phyloP scores from a whole-genome alignment of 2,888 invertebrate species.

The Saturnia pavonia region DNA sequence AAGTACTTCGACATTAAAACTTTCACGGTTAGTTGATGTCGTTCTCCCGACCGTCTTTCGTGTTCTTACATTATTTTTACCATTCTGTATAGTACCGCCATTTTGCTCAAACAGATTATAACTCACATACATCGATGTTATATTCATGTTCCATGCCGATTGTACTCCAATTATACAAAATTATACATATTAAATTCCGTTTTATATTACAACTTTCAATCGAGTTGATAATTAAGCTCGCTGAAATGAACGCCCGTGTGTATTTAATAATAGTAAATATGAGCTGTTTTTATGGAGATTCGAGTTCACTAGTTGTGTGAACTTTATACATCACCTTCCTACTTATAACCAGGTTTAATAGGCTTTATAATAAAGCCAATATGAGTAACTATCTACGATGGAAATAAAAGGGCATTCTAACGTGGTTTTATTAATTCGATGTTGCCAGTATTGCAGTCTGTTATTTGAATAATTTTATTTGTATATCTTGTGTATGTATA shows the following conservation, averaged over 20 bases:
- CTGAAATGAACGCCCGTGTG: neutral
- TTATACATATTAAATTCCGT: neutral
- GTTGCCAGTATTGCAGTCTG: too few relatives aligned
- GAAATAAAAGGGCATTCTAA: neutral
- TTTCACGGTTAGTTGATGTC: too few relatives aligned
- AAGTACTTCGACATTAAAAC: too few relatives aligned
- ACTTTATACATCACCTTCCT: slow-evolving; percentile 45
- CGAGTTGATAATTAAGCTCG: neutral
- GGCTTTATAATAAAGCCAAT: slow-evolving; percentile 27
- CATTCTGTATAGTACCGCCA: too few relatives aligned
- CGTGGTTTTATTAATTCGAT: neutral
- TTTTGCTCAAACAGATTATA: too few relatives aligned
- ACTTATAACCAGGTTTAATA: slow-evolving; percentile 33
- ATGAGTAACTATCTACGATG: neutral
- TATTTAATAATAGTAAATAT: neutral
- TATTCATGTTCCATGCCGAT: too few relatives aligned
- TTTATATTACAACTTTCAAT: neutral
- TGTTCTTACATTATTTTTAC: too few relatives aligned
- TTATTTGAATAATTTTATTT: too few relatives aligned
- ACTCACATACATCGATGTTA: too few relatives aligned
- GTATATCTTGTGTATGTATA: too few relatives aligned
- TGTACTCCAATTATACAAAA: too few relatives aligned
- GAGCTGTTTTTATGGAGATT: slow-evolving; percentile 38
- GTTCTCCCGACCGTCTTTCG: too few relatives aligned
- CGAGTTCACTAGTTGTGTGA: slow-evolving; percentile 39